Conservation (phyloP, 2,888 invertebrate genomes). For the Xestia c-nigrum region DNA sequence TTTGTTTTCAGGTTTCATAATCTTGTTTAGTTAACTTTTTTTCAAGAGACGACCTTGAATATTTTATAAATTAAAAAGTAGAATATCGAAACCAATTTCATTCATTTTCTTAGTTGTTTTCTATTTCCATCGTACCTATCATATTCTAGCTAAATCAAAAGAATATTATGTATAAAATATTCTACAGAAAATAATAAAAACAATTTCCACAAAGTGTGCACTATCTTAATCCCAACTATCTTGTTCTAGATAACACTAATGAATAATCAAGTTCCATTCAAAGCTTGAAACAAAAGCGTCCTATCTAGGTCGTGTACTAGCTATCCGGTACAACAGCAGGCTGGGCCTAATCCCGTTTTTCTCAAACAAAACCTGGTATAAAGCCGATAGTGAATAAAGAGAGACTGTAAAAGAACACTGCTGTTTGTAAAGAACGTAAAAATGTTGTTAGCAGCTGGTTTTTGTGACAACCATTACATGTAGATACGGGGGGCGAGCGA, state of each 20-base stretch:
- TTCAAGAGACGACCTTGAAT: not conserved
- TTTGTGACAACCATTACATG: slow-evolving; percentile 26
- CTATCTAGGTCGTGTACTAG: slow-evolving; percentile 39
- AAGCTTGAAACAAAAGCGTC: slow-evolving; percentile 35
- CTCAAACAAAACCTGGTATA: slow-evolving; percentile 44
- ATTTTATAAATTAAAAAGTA: not conserved
- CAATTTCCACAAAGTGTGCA: not conserved
- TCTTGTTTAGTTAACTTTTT: not conserved
- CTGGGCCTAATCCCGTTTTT: slow-evolving; percentile 44
- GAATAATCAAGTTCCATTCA: slow-evolving; percentile 32
- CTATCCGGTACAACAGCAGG: slow-evolving; percentile 10
- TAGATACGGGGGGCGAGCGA: not conserved
- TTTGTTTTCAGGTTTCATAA: not conserved
- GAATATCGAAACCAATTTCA: not conserved
- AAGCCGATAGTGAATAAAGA: slow-evolving; percentile 43
- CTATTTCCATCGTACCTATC: not conserved
- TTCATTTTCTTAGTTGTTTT: not conserved
- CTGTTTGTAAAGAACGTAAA: slow-evolving; percentile 20
- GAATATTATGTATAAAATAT: not conserved
- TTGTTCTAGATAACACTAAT: slow-evolving; percentile 31
- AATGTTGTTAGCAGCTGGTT: slow-evolving; percentile 16
- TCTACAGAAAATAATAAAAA: not conserved
- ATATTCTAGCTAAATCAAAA: not conserved
- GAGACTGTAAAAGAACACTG: slow-evolving; percentile 15
- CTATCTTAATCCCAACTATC: slow-evolving; percentile 10